Evolutionary conservation across 1,140 invertebrate genomes (phyloP).

Genomic region (Neodiprion pinetum): DNA sequence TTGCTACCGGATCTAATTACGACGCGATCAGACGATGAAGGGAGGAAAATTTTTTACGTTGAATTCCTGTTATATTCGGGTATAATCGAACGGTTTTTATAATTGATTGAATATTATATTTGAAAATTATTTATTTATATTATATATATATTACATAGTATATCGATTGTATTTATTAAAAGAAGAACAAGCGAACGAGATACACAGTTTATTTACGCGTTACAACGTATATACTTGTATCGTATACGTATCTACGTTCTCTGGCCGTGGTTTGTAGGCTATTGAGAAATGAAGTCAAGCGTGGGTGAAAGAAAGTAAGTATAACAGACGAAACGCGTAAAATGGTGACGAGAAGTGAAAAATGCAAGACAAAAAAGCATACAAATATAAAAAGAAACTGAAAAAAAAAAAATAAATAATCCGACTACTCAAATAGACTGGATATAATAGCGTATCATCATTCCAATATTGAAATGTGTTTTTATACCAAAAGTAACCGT

Average conservation of each 20-base stretch:
- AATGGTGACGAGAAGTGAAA: not conserved
- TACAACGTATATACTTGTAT: conserved; percentile 17
- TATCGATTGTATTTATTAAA: conserved; percentile 59
- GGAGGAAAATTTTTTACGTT: too few species aligned
- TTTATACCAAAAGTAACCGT: conserved; percentile 47
- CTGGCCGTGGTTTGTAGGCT: not conserved
- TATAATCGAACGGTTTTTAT: not conserved
- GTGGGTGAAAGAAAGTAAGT: not conserved
- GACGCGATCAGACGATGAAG: too few species aligned
- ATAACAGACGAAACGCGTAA: not conserved
- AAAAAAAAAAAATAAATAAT: conserved; percentile 12
- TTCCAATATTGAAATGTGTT: conserved; percentile 56
- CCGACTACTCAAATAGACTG: conserved; percentile 29
- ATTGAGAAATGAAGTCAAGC: not conserved
- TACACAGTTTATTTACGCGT: conserved; percentile 53
- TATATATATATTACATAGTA: conserved; percentile 39
- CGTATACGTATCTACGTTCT: not conserved
- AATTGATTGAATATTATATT: conserved; percentile 12
- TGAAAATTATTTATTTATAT: conserved; percentile 54
- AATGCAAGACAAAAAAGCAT: not conserved
- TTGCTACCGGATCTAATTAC: too few species aligned
- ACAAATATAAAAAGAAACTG: not conserved
- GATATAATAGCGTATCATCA: conserved; percentile 41
- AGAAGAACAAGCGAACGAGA: conserved; percentile 22
- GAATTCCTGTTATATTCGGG: too few species aligned